phyloP scores from a whole-genome alignment of 2,888 invertebrate genomes.

The Philonicus albiceps region DNA sequence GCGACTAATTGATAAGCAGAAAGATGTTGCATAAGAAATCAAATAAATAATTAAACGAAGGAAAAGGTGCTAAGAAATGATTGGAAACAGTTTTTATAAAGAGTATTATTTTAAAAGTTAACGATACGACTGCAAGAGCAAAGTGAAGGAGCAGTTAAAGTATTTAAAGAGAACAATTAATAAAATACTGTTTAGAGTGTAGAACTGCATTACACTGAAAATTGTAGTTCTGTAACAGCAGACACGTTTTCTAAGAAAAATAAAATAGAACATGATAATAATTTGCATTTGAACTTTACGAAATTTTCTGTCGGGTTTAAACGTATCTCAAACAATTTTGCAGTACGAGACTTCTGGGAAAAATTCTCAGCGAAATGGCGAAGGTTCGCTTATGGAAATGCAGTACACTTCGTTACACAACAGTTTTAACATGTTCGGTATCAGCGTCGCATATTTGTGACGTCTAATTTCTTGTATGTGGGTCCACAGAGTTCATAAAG shows the following conservation, averaged over 20 bases:
- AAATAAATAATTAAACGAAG: neutral
- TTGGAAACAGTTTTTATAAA: neutral
- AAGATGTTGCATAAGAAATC: neutral
- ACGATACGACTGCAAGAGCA: neutral
- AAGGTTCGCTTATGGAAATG: too few relatives aligned
- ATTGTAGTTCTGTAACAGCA: neutral
- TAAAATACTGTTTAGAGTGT: neutral
- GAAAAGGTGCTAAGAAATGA: conserved; percentile 17
- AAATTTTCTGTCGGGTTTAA: too few relatives aligned
- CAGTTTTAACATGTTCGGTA: too few relatives aligned
- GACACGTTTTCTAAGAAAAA: conserved; percentile 15
- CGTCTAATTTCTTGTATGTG: too few relatives aligned
- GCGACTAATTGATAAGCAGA: conserved; percentile 24
- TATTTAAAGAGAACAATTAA: neutral
- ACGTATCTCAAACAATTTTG: too few relatives aligned
- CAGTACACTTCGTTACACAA: too few relatives aligned
- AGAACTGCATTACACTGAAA: neutral
- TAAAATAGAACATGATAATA: neutral
- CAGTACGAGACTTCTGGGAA: too few relatives aligned
- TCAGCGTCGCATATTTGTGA: too few relatives aligned
- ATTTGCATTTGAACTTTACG: neutral
- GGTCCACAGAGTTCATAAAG: too few relatives aligned
- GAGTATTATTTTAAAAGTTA: conserved; percentile 8
- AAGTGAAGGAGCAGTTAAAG: neutral
- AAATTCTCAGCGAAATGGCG: too few relatives aligned